These are phyloP conservation scores for Dipodomys ordii DNA, from an alignment of 2,113 vertebrate species.

Conservation along the genomic window DNA sequence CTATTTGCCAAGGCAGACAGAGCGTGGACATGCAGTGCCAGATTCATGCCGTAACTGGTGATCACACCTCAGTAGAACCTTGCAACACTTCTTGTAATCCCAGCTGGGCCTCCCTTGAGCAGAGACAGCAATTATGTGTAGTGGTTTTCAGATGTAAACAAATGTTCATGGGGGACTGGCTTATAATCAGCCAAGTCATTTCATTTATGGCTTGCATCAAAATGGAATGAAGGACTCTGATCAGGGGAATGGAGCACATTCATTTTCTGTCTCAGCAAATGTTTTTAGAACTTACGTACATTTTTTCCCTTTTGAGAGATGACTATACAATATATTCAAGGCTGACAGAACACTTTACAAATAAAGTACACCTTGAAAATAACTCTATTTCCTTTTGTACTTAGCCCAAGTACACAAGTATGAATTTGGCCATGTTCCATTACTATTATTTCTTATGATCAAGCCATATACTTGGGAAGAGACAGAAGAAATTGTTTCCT, in stretches of 20 bases:
- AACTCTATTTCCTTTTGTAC: conserved; percentile 50
- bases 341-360: conserved; percentile 54
- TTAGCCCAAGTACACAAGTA: conserved; percentile 46
- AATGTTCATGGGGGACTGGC: conserved; percentile 60
- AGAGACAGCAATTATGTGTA: conserved; percentile 74
- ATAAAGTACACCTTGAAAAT: conserved; percentile 53
- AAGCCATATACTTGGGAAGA: conserved; percentile 57
- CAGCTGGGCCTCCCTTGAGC: conserved; percentile 63
- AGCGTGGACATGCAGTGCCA: conserved; percentile 43
- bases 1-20: conserved; percentile 59
- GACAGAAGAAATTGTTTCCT: conserved; percentile 47
- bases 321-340: conserved; percentile 39
- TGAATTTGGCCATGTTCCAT: conserved; percentile 58
- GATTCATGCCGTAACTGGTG: conserved; percentile 39
- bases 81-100: conserved; percentile 70
- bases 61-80: conserved; percentile 77
- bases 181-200: conserved; percentile 39
- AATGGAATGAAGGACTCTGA: conserved; percentile 56
- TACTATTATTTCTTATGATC: conserved; percentile 66
- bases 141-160: conserved; percentile 46
- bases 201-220: conserved; percentile 61
- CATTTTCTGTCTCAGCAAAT: conserved; percentile 63
- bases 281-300: conserved; percentile 36
- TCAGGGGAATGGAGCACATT: conserved; percentile 28
- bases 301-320: conserved; percentile 53